Conservation (phyloP, 64 coral and sea anemone genomes). For the Platygyra sinensis region DNA sequence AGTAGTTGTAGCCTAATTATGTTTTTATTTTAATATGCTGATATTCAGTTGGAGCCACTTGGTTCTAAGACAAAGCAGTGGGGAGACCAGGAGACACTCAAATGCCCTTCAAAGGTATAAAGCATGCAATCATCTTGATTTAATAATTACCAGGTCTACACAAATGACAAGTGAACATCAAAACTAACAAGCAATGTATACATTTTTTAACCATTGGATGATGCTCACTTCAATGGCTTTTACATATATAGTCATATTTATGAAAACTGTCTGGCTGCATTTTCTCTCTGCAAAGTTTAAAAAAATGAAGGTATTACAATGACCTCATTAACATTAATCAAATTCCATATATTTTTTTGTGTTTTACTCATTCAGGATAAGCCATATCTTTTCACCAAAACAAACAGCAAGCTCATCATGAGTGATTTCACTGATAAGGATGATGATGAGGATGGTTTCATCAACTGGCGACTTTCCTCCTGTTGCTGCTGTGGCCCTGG, state of each 20-base stretch:
- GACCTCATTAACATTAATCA: too few species aligned
- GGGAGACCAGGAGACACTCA: slow-evolving; percentile 38
- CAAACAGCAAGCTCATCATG: slow-evolving; percentile 58
- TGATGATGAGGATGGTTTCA: neutral
- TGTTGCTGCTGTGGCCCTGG: slow-evolving; percentile 59
- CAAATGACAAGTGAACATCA: too few species aligned
- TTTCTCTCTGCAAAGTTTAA: too few species aligned
- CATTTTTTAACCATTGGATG: too few species aligned
- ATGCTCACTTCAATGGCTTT: too few species aligned
- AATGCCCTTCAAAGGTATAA: slow-evolving; percentile 57
- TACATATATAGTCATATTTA: too few species aligned
- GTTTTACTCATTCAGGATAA: slow-evolving; percentile 2
- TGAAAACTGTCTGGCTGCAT: too few species aligned
- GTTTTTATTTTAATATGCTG: neutral
- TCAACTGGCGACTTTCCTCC: slow-evolving; percentile 50
- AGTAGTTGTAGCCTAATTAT: too few species aligned
- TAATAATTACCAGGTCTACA: too few species aligned
- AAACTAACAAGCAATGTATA: too few species aligned
- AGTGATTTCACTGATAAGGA: slow-evolving; percentile 24
- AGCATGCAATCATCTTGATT: neutral
- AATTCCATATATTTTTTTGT: too few species aligned
- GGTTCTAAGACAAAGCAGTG: slow-evolving; percentile 51
- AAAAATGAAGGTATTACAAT: too few species aligned
- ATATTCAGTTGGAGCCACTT: slow-evolving; percentile 57
- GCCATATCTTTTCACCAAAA: slow-evolving; percentile 72